Base-by-base conservation (phyloP, 2,888 invertebrate species). In the Cerastis leucographa region DNA sequence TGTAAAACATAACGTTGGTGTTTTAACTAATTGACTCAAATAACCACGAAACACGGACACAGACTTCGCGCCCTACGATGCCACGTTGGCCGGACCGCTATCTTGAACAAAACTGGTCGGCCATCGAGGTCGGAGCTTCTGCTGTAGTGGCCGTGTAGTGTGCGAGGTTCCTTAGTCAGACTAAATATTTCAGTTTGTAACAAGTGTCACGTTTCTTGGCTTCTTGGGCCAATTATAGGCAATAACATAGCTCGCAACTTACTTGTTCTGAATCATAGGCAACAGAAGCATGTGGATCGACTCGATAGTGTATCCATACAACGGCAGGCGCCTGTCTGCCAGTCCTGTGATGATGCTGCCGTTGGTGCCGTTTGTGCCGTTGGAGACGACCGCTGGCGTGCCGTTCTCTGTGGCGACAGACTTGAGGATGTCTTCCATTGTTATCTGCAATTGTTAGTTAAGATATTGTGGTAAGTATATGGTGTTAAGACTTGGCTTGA, bases 221-320 rank as follows among this genome's bases (percentile, higher is more conserved):
- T 40, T 40, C 40, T 40, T 40, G 7, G 40, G 40, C 40, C 40
- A 40, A 40, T 40, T 8, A 40, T 8, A 40, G 5, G 40, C 40
- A 40, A 8, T 40, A 40, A 40, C 6, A 40, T 40, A 40, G 40
- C 40, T 40, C 6, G 8, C 40, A 40, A 95, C 97, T 95, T 94
- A 99, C 99, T 98, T 98, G 91, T 98, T 98, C 91, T 98, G 98
- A 87, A 99, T 98, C 99, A 99, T 99, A 1, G 99, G 99, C 74
- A 99, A 95, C 56, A 99, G 97, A 35, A 99, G 97, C 97, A 99
- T 97, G 91, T 98, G 98, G 92, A 99, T 98, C 1, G 99, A 99
- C 96, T 99, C 99, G 54, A 99, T 98, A 0, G 99, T 99, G 95
- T 99, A 99, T 69, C 99, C 99, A 93, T 98, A 99, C 81, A 99